These are phyloP conservation scores for Chlorops oryzae DNA, from an alignment of 1,140 invertebrate genomes.

Conservation along the genomic window DNA sequence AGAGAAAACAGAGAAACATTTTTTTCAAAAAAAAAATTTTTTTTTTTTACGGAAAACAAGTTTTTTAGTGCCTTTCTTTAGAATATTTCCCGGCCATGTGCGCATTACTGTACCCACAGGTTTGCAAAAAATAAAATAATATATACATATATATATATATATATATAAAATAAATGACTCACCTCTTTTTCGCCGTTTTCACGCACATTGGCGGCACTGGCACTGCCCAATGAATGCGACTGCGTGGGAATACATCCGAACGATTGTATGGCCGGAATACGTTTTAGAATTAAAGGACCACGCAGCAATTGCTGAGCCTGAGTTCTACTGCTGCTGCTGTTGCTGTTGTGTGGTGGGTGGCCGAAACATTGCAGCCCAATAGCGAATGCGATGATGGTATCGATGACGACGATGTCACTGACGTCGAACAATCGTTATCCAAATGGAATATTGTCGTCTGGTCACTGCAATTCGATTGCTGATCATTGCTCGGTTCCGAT, in stretches of 20 bases:
- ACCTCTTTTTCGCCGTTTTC: conserved; percentile 30
- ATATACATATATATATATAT: too few relatives aligned
- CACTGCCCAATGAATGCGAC: conserved; percentile 4
- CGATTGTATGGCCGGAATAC: conserved; percentile 23
- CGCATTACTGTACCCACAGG: too few relatives aligned
- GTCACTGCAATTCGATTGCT: conserved; percentile 22
- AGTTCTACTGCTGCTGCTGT: conserved; percentile 10
- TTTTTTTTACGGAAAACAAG: too few relatives aligned
- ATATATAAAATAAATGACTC: too few relatives aligned
- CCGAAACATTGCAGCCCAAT: conserved; percentile 9
- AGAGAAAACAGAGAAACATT: too few relatives aligned
- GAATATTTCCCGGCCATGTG: too few relatives aligned
- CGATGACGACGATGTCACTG: conserved; percentile 13
- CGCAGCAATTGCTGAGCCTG: too few relatives aligned
- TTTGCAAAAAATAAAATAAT: too few relatives aligned
- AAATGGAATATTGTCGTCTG: conserved; percentile 21
- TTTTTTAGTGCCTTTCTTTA: too few relatives aligned
- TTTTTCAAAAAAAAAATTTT: too few relatives aligned
- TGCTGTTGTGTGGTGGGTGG: not conserved
- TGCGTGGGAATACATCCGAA: conserved; percentile 19
- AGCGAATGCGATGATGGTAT: conserved; percentile 17
- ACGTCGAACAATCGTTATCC: conserved; percentile 13
- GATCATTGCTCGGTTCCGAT: conserved; percentile 11
- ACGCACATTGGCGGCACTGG: conserved; percentile 29
- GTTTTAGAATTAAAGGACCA: conserved; percentile 17